phyloP scores from a whole-genome alignment of 2,113 vertebrate genomes.

The Passer domesticus region DNA sequence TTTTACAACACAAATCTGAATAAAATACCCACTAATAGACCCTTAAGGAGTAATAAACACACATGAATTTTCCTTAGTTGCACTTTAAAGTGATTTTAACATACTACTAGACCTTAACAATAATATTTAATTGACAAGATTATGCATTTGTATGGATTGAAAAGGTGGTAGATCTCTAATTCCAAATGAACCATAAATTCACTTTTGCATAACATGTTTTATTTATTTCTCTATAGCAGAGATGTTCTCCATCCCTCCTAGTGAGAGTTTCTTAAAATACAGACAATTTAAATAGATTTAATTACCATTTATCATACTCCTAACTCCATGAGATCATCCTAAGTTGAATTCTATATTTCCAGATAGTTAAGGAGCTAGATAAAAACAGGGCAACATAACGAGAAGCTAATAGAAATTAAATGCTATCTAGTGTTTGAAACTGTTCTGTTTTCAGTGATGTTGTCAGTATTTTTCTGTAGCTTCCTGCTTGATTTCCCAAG shows the following conservation, averaged over 20 bases:
- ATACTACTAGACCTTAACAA: slow-evolving; percentile 86
- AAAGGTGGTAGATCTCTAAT: slow-evolving; percentile 81
- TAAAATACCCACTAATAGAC: slow-evolving; percentile 86
- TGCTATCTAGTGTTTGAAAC: not conserved
- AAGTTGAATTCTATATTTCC: slow-evolving; percentile 63
- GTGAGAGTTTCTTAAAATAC: slow-evolving; percentile 78
- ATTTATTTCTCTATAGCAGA: slow-evolving; percentile 81
- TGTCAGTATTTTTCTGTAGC: not conserved
- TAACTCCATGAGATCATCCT: slow-evolving; percentile 69
- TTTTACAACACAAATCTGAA: slow-evolving; percentile 86
- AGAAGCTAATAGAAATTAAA: slow-evolving; percentile 32
- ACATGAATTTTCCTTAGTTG: slow-evolving; percentile 85
- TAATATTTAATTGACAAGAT: slow-evolving; percentile 89
- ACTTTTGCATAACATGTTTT: slow-evolving; percentile 85
- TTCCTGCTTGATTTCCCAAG: not conserved
- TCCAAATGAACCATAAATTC: slow-evolving; percentile 82
- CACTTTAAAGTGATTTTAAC: slow-evolving; percentile 85
- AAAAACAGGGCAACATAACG: not conserved
- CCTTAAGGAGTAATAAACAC: slow-evolving; percentile 86
- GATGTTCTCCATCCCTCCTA: slow-evolving; percentile 76
- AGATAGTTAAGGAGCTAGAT: slow-evolving; percentile 38
- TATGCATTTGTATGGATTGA: slow-evolving; percentile 84
- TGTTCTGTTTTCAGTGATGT: not conserved
- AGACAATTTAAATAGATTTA: slow-evolving; percentile 79
- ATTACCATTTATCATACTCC: slow-evolving; percentile 82